A percentile compares a stretch with the other conserved stretches of the same genome.
phyloP scores from a whole-genome alignment of 2,888 invertebrate genomes.

The Lepidocyrtoides sp. region DNA sequence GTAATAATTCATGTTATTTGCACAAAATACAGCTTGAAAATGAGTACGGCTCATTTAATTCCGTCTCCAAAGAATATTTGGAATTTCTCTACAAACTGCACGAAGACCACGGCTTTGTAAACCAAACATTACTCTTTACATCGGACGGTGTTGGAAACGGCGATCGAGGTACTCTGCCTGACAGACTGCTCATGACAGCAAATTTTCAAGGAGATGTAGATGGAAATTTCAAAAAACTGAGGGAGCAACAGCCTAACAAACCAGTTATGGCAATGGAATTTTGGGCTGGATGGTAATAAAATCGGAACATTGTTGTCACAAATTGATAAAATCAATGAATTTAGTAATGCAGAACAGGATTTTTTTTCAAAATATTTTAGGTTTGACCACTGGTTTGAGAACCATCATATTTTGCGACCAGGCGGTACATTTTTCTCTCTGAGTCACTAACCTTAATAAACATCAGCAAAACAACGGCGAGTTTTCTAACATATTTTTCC shows the following conservation, averaged over 20 bases:
- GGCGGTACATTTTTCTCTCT: slow-evolving; percentile 72
- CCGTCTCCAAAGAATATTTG: slow-evolving; percentile 69
- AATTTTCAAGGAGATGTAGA: slow-evolving; percentile 88
- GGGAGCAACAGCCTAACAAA: slow-evolving; percentile 87
- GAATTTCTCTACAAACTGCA: slow-evolving; percentile 50
- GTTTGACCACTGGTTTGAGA: slow-evolving; percentile 89
- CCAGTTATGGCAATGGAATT: slow-evolving; percentile 89
- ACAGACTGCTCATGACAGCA: slow-evolving; percentile 88
- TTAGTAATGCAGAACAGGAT: neutral
- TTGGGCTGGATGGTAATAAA: slow-evolving; percentile 88
- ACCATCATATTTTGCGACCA: slow-evolving; percentile 84
- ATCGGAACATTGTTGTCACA: too few species aligned
- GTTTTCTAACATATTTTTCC: neutral
- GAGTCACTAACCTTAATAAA: too few species aligned
- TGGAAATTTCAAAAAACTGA: slow-evolving; percentile 87
- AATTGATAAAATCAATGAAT: too few species aligned
- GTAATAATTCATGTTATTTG: too few species aligned
- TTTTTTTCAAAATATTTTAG: slow-evolving; percentile 42
- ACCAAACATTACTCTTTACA: slow-evolving; percentile 88
- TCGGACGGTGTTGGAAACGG: slow-evolving; percentile 87
- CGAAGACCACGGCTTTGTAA: slow-evolving; percentile 87
- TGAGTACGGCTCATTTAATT: slow-evolving; percentile 72
- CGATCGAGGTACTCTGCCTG: slow-evolving; percentile 86
- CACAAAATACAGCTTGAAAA: slow-evolving; percentile 86
- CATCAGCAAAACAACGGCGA: too few species aligned